phyloP scores from a whole-genome alignment of 2,113 vertebrate species.

The Origma solitaria region DNA sequence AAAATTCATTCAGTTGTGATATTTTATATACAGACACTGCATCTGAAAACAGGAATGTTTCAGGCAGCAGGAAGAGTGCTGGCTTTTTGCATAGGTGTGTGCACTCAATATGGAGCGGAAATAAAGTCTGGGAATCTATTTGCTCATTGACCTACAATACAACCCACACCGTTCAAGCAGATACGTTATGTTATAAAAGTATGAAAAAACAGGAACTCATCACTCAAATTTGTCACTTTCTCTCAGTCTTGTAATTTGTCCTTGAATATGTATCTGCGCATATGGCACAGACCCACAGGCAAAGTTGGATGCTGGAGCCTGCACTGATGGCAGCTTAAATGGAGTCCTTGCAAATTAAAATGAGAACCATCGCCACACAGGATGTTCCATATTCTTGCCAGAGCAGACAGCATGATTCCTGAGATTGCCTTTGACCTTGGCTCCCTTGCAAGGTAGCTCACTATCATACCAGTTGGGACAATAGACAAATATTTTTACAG shows the following conservation, averaged over 20 bases:
- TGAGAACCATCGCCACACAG: background rate
- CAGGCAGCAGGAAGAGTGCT: background rate
- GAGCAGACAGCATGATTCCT: constrained; percentile 5
- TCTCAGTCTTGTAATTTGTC: constrained; percentile 29
- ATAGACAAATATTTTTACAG: constrained; percentile 59
- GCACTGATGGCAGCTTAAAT: constrained; percentile 15
- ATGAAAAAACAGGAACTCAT: constrained; percentile 23
- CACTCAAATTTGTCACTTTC: constrained; percentile 43
- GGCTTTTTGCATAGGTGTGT: background rate
- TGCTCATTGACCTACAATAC: background rate
- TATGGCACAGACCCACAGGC: constrained; percentile 60
- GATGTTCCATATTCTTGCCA: constrained; percentile 2
- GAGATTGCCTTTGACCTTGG: constrained; percentile 43
- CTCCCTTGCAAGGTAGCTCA: background rate
- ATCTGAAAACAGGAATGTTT: background rate
- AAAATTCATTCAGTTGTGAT: background rate
- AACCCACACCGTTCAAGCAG: background rate
- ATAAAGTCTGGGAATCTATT: background rate
- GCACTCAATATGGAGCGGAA: background rate
- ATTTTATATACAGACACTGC: background rate
- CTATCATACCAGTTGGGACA: background rate
- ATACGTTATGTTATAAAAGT: background rate
- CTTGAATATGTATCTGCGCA: constrained; percentile 30
- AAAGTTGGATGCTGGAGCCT: constrained; percentile 35
- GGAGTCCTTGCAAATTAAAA: constrained; percentile 22